Percentiles rank a stretch among this genome's conserved stretches.
Evolutionary conservation across 1,140 invertebrate genomes (phyloP).

Genomic region (Drosophila sproati): DNA sequence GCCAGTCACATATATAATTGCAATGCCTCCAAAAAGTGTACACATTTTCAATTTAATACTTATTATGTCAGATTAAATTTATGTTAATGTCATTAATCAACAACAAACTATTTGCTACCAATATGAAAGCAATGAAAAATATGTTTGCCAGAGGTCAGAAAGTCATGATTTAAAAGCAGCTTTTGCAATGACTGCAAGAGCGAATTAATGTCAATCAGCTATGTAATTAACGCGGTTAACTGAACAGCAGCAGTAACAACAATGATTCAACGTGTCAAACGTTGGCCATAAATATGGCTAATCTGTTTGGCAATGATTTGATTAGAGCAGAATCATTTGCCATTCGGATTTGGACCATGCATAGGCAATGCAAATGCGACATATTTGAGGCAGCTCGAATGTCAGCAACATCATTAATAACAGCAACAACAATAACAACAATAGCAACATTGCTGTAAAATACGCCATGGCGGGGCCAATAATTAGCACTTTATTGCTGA

Average conservation of each 20-base stretch:
- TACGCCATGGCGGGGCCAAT: conserved; percentile 33
- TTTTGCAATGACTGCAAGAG: conserved; percentile 57
- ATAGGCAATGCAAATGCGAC: conserved; percentile 41
- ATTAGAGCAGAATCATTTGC: conserved; percentile 51
- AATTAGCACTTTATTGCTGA: conserved; percentile 65
- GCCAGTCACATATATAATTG: background rate
- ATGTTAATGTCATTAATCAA: conserved; percentile 73
- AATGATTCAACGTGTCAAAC: conserved; percentile 46
- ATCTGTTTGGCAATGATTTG: conserved; percentile 76
- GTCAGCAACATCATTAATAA: conserved; percentile 66
- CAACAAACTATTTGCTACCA: conserved; percentile 39
- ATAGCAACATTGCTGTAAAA: conserved; percentile 18
- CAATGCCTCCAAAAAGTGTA: conserved; percentile 11
- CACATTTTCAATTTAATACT: conserved; percentile 51
- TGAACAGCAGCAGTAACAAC: conserved; percentile 22
- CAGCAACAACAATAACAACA: background rate
- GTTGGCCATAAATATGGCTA: conserved; percentile 72
- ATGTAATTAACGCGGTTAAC: conserved; percentile 68
- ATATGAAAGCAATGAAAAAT: conserved; percentile 8
- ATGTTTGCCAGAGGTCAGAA: conserved; percentile 31
- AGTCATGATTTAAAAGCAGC: conserved; percentile 58
- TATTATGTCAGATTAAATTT: conserved; percentile 56
- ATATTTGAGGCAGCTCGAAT: conserved; percentile 52
- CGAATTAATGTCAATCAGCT: conserved; percentile 76
- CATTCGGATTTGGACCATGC: conserved; percentile 13